These are phyloP conservation scores for Dichetophora obliterata DNA, from an alignment of 2,888 invertebrate species.

Conservation along the genomic window DNA sequence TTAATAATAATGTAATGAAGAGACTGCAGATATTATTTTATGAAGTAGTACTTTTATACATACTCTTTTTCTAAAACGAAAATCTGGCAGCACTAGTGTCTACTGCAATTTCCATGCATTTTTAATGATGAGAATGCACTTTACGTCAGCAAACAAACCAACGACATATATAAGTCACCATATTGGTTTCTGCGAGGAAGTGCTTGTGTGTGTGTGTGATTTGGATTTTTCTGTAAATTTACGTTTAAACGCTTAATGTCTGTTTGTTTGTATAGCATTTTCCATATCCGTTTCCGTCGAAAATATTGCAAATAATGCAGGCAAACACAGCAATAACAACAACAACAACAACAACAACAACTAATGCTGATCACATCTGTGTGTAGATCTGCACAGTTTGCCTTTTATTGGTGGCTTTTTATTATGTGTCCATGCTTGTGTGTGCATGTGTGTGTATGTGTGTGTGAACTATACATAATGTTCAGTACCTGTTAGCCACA, in stretches of 20 bases:
- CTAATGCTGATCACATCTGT: not conserved
- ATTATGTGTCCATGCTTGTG: not conserved
- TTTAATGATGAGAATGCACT: slow-evolving; percentile 22
- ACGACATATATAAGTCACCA: not conserved
- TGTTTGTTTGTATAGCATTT: not conserved
- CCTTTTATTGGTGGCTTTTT: not conserved
- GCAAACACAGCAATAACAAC: not conserved
- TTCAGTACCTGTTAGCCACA: not conserved
- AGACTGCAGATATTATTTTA: no score
- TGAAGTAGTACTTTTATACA: no score
- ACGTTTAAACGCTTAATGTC: no score
- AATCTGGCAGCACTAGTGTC: no score
- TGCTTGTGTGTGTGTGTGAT: not conserved
- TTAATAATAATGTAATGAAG: no score
- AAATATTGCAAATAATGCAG: not conserved
- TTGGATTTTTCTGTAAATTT: no score
- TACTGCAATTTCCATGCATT: slow-evolving; percentile 29
- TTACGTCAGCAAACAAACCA: not conserved
- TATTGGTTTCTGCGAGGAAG: not conserved
- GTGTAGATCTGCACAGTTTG: not conserved
- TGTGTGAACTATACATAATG: not conserved
- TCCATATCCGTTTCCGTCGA: not conserved
- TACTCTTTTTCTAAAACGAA: no score
- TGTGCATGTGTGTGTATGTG: not conserved
- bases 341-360: not conserved